A percentile compares a stretch with the other conserved stretches of the same genome.
phyloP scores from a whole-genome alignment of 2,113 vertebrate species.

The Opisthocomus hoazin region DNA sequence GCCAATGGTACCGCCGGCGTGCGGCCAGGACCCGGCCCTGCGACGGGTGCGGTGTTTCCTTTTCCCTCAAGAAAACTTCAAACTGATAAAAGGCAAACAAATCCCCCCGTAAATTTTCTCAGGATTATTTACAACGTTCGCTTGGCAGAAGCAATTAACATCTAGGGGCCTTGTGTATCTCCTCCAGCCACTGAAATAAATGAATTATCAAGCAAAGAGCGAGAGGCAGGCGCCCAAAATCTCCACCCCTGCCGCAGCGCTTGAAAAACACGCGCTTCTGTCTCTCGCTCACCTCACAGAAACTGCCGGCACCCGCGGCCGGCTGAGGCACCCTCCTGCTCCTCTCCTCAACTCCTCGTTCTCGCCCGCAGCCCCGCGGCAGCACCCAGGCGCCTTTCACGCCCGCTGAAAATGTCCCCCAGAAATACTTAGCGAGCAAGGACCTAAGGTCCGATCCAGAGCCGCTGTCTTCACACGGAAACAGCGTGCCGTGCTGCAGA shows the following conservation, averaged over 20 bases:
- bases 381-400: rapidly evolving
- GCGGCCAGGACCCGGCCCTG: rapidly evolving
- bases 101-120: background rate
- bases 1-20: rapidly evolving
- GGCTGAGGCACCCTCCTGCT: background rate
- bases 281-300: background rate
- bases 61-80: background rate
- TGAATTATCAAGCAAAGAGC: background rate
- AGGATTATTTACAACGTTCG: background rate
- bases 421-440: background rate
- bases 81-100: background rate
- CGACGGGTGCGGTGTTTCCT: rapidly evolving
- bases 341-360: background rate
- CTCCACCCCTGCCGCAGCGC: background rate
- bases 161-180: background rate
- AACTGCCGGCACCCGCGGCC: rapidly evolving
- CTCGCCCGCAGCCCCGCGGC: rapidly evolving
- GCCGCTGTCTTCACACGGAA: background rate
- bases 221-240: background rate
- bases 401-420: rapidly evolving
- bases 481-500: background rate
- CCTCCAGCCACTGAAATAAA: background rate
- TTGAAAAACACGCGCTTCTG: rapidly evolving
- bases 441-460: background rate
- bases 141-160: background rate